Base-by-base conservation (phyloP, 1,140 invertebrate genomes). In the Vollenhovia emeryi region DNA sequence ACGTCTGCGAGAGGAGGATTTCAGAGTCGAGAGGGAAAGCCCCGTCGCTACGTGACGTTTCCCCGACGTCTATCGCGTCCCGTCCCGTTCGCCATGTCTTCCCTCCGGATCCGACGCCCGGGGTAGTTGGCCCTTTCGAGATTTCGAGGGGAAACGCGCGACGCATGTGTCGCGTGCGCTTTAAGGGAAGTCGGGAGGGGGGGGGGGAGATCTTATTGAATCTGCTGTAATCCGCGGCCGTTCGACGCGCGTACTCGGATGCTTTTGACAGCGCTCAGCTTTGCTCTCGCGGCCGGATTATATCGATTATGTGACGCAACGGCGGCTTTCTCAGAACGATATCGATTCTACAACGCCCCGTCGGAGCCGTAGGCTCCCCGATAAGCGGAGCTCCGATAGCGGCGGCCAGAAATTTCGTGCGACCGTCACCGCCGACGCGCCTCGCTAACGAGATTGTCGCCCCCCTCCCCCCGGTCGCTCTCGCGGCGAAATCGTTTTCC, bases 181-280 rank as follows among this genome's bases (percentile, higher is more conserved):
- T 57, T 43, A 43, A 36, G 18, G 8, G 36, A n/a, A 57, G 36
- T 40, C 45, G 45, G 24, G 66, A n/a, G n/a, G n/a, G n/a, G n/a
- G n/a, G n/a, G n/a, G n/a, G n/a, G n/a, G n/a, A n/a, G 69, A 82
- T 82, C 78, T 82, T 82, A 82, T 82, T 82, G 66, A 82, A 82
- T 82, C 78, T 71, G 50, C 50, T 30, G 64, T 80, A 71, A 80
- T 73, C 78, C 66, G 36, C 50, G 66, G 4, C 21, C 78, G 50
- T 40, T 40, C 78, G 36, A 73, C 50, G 78, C 50, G 78, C 33
- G 68, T 82, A 73, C 27, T 82, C 50, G 64, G 78, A 82, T 82
- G 78, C 78, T 82, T 82, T 57, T 73, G 78, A 82, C 78, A 82
- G 48, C 78, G 36, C 33, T 33, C 15, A 36, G 59, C 75, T 48